Conservation (phyloP, 2,888 invertebrate genomes). For the Aleiodes alternator region DNA sequence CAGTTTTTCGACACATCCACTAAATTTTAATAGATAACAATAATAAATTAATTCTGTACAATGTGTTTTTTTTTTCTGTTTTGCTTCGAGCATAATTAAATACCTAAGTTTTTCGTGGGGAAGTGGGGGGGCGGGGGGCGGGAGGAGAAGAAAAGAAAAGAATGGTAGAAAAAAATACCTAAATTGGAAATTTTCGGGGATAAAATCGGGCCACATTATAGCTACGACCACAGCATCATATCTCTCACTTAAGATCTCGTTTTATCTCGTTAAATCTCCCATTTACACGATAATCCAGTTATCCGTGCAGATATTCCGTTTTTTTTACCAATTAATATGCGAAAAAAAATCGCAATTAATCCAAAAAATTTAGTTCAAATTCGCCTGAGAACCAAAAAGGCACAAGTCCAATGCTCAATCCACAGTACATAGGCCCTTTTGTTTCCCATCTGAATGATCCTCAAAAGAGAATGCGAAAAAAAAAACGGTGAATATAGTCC, state of each 20-base stretch:
- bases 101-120: slow-evolving; percentile 50
- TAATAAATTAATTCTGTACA: slow-evolving; percentile 76
- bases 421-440: too few relatives aligned
- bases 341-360: neutral
- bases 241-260: slow-evolving; percentile 52
- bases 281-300: slow-evolving; percentile 47
- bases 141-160: too few relatives aligned
- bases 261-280: slow-evolving; percentile 45
- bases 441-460: too few relatives aligned
- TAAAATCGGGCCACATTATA: slow-evolving; percentile 25
- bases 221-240: slow-evolving; percentile 54
- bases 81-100: slow-evolving; percentile 68
- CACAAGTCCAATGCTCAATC: too few relatives aligned
- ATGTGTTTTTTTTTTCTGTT: slow-evolving; percentile 52
- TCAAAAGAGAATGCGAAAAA: too few relatives aligned
- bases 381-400: too few relatives aligned
- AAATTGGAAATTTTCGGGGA: slow-evolving; percentile 43
- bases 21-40: slow-evolving; percentile 72
- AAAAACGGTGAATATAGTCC: too few relatives aligned
- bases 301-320: slow-evolving; percentile 5
- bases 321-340: neutral
- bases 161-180: slow-evolving; percentile 33
- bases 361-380: neutral
- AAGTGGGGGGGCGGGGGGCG: neutral
- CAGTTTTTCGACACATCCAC: slow-evolving; percentile 21